Conservation (phyloP, 2,888 invertebrate species). For the Ochlodes sylvanus region DNA sequence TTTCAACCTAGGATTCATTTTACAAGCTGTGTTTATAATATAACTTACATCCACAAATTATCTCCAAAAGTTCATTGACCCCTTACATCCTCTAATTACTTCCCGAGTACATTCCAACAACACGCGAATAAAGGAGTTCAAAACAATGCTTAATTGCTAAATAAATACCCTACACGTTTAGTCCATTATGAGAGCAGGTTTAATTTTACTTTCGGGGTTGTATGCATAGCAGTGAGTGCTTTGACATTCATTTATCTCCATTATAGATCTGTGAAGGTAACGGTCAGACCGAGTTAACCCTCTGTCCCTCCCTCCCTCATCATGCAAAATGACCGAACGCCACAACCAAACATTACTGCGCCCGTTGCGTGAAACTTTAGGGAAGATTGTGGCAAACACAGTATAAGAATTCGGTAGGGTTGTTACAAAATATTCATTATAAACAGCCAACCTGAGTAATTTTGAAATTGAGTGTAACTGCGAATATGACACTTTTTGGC, state of each 20-base stretch:
- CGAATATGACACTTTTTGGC: no score
- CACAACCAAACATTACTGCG: conserved; percentile 28
- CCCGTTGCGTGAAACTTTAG: conserved; percentile 30
- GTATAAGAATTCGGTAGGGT: neutral
- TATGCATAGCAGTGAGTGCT: conserved; percentile 66
- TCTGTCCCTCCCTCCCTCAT: conserved; percentile 22
- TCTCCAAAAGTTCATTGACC: conserved; percentile 9
- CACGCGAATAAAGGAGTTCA: conserved; percentile 55
- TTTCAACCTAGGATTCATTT: no score
- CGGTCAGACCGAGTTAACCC: conserved; percentile 33
- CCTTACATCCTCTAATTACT: conserved; percentile 33
- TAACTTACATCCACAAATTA: neutral
- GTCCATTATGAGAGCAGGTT: conserved; percentile 75
- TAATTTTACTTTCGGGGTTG: conserved; percentile 69
- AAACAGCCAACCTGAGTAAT: no score
- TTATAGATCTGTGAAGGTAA: conserved; percentile 63
- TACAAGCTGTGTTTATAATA: no score
- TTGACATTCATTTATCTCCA: conserved; percentile 83
- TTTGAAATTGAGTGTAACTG: no score
- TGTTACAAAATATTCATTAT: no score
- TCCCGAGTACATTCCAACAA: conserved; percentile 44
- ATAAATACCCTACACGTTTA: conserved; percentile 79
- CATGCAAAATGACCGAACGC: conserved; percentile 37
- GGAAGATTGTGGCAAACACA: conserved; percentile 25
- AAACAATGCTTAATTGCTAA: conserved; percentile 70